Evolutionary conservation across 2,113 vertebrate genomes (phyloP).

Genomic region (Paradoxurus hermaphroditus): DNA sequence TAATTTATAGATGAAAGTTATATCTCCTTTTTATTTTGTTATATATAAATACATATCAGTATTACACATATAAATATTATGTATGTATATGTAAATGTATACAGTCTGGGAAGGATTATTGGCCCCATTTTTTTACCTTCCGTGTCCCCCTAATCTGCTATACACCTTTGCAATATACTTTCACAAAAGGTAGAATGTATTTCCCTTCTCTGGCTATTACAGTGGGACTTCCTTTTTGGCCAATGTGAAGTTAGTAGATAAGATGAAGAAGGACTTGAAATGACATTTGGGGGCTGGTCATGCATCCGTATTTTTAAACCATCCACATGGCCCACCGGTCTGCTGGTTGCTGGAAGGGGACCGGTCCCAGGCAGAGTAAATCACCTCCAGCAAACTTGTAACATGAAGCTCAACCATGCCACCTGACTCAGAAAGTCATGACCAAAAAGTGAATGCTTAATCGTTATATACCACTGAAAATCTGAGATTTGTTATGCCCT

Average conservation of each 20-base stretch:
- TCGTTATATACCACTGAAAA: not conserved
- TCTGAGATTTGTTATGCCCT: not conserved
- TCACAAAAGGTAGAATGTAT: not conserved
- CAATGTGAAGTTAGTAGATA: not conserved
- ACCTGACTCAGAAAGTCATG: not conserved
- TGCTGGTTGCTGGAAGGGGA: not conserved
- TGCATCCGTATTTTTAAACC: not conserved
- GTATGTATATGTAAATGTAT: not conserved
- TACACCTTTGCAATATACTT: not conserved
- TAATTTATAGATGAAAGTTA: not conserved
- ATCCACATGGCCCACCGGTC: fast-evolving
- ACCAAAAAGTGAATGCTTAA: not conserved
- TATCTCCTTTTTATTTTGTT: not conserved
- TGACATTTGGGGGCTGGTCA: not conserved
- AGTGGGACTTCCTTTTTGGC: not conserved
- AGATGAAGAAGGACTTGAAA: not conserved
- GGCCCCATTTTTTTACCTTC: not conserved
- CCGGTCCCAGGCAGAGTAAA: not conserved
- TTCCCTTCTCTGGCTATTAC: not conserved
- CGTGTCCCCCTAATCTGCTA: not conserved
- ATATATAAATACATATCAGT: not conserved
- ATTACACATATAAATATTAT: not conserved
- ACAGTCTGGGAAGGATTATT: too few relatives aligned
- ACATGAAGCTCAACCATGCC: not conserved
- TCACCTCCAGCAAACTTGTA: not conserved